A percentile compares a stretch with the other conserved stretches of the same genome.
Conservation (phyloP, 2,797 vertebrate species). For the Molossus alvarezi region DNA sequence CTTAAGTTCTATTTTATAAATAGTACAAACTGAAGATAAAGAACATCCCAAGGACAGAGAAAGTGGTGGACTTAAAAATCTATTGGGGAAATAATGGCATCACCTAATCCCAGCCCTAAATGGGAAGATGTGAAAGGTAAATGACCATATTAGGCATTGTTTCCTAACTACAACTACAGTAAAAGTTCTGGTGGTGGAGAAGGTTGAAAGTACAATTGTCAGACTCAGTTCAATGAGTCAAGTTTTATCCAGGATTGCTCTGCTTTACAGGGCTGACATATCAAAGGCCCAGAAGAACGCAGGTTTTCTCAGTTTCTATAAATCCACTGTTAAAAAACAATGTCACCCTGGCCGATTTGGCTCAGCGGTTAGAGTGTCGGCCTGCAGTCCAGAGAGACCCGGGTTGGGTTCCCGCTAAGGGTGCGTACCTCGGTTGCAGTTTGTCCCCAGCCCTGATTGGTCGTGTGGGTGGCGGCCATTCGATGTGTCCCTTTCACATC, state of each 20-base stretch:
- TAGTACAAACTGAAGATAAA: conserved; percentile 59
- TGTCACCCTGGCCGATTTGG: too few species aligned
- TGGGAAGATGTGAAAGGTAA: not conserved
- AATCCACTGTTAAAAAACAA: not conserved
- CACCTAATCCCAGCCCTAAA: not conserved
- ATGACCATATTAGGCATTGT: not conserved
- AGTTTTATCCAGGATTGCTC: not conserved
- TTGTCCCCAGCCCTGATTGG: too few species aligned
- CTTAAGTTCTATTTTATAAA: conserved; percentile 23
- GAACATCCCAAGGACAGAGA: conserved; percentile 3
- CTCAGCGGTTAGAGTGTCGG: too few species aligned
- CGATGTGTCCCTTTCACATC: too few species aligned
- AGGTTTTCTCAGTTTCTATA: conserved; percentile 10
- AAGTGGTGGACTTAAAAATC: not conserved
- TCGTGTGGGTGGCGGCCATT: too few species aligned
- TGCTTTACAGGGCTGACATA: not conserved
- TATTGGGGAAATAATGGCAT: not conserved
- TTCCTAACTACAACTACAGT: not conserved
- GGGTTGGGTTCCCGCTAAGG: too few species aligned
- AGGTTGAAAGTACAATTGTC: not conserved
- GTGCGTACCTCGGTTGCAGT: too few species aligned
- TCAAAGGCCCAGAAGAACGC: not conserved
- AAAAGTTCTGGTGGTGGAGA: not conserved
- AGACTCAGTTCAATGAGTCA: not conserved
- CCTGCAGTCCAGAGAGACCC: too few species aligned